phyloP scores from a whole-genome alignment of 2,113 vertebrate genomes.

The western clawed frog (Xenopus tropicalis) region DNA sequence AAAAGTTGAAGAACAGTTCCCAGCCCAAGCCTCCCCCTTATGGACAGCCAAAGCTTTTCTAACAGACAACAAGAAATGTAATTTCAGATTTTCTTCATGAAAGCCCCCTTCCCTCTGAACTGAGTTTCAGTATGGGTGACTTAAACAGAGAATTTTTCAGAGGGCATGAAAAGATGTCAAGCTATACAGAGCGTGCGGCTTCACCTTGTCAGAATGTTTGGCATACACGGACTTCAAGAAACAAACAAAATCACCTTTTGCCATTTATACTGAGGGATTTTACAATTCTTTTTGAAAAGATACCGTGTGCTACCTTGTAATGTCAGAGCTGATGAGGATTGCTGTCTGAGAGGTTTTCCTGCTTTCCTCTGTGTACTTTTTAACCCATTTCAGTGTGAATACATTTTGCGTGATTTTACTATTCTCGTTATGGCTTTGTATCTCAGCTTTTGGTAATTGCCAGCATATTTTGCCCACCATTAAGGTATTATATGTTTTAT shows the following conservation, averaged over 20 bases:
- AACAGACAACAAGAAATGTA: neutral
- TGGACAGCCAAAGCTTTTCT: no score
- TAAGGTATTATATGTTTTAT: no score
- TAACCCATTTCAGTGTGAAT: neutral
- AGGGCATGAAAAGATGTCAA: conserved; percentile 59
- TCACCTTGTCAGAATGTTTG: conserved; percentile 63
- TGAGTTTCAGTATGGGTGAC: conserved; percentile 54
- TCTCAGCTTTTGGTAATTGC: no score
- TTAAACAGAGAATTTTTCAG: conserved; percentile 52
- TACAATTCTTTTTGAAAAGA: conserved; percentile 48
- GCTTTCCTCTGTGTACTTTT: conserved; percentile 26
- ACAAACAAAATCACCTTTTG: conserved; percentile 59
- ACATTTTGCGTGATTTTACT: neutral
- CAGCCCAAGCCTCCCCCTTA: no score
- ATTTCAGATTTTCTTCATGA: neutral
- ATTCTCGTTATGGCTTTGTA: no score
- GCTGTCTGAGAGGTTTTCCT: conserved; percentile 35
- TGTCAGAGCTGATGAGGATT: conserved; percentile 51
- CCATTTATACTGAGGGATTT: conserved; percentile 55
- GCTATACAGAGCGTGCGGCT: conserved; percentile 50
- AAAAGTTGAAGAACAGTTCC: no score
- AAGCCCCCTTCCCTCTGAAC: conserved; percentile 47
- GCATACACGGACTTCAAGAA: conserved; percentile 53
- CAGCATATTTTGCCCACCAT: no score
- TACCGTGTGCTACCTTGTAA: conserved; percentile 50